Conservation (phyloP, 1,140 invertebrate species). For the Olivierus martensii region DNA sequence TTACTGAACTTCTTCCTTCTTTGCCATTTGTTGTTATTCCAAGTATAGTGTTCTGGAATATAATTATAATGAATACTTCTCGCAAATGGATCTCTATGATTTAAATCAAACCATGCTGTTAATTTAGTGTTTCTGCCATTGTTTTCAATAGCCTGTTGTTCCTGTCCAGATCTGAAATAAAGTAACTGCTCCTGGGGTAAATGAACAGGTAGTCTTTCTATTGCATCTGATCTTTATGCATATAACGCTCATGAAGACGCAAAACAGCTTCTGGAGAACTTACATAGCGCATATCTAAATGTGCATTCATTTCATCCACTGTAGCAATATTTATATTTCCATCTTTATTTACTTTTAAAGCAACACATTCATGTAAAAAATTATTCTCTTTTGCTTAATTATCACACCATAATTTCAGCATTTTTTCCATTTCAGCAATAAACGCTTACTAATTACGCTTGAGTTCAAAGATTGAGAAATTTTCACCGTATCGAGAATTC, state of each 20-base stretch:
- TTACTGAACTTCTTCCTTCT: slow-evolving; percentile 1
- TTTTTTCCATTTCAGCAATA: too few relatives aligned
- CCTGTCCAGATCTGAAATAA: slow-evolving; percentile 14
- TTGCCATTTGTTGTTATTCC: not conserved
- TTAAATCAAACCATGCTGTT: slow-evolving; percentile 13
- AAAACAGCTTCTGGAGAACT: slow-evolving; percentile 21
- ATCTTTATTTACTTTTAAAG: slow-evolving; percentile 1
- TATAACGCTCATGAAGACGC: slow-evolving; percentile 19
- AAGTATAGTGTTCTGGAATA: slow-evolving; percentile 20
- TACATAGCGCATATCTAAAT: slow-evolving; percentile 18
- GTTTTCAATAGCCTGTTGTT: slow-evolving; percentile 2
- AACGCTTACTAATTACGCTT: too few relatives aligned
- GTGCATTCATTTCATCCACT: slow-evolving; percentile 20
- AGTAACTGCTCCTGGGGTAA: slow-evolving; percentile 29
- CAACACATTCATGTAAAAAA: slow-evolving; percentile 21
- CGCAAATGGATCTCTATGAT: slow-evolving; percentile 13
- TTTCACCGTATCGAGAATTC: too few relatives aligned
- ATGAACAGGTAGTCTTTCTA: too few relatives aligned
- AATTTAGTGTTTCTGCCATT: slow-evolving; percentile 3
- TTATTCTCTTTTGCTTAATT: too few relatives aligned
- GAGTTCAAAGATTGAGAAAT: too few relatives aligned
- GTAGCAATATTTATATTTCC: too few relatives aligned
- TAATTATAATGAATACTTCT: too few relatives aligned
- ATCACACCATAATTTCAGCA: too few relatives aligned
- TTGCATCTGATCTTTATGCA: slow-evolving; percentile 33